These are phyloP conservation scores for Tarsius wallacei DNA, from an alignment of 2,797 vertebrate genomes.

Conservation along the genomic window DNA sequence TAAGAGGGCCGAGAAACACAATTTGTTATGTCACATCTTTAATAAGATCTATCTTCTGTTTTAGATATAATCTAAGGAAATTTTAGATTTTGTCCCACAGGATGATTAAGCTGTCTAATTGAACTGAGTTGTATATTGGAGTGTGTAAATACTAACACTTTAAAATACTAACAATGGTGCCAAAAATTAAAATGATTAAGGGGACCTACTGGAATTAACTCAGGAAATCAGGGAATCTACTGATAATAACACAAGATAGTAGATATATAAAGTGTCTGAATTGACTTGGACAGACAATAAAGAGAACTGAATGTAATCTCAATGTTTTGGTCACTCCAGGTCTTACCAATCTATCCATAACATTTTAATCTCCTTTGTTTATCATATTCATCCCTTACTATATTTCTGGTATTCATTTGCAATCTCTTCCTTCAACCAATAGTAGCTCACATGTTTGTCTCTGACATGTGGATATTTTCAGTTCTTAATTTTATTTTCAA, in stretches of 20 bases:
- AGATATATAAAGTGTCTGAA: not conserved
- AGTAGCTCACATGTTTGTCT: not conserved
- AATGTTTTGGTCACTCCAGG: not conserved
- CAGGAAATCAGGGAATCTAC: not conserved
- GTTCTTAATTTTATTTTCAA: conserved; percentile 6
- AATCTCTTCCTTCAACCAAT: not conserved
- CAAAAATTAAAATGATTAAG: not conserved
- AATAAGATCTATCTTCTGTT: conserved; percentile 14
- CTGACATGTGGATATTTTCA: not conserved
- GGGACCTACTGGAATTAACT: not conserved
- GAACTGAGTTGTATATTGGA: not conserved
- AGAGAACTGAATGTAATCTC: not conserved
- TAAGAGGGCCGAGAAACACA: not conserved
- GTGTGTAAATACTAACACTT: too few species aligned
- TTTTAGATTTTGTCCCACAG: not conserved
- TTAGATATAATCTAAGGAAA: not conserved
- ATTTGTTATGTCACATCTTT: not conserved
- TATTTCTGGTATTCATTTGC: not conserved
- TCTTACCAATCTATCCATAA: not conserved
- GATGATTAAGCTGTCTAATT: not conserved
- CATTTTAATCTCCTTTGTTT: not conserved
- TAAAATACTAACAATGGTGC: not conserved
- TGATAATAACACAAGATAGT: not conserved
- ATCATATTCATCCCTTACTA: not conserved
- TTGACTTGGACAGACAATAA: not conserved